Conservation (phyloP, 2,888 invertebrate genomes). For the Metalampra italica region DNA sequence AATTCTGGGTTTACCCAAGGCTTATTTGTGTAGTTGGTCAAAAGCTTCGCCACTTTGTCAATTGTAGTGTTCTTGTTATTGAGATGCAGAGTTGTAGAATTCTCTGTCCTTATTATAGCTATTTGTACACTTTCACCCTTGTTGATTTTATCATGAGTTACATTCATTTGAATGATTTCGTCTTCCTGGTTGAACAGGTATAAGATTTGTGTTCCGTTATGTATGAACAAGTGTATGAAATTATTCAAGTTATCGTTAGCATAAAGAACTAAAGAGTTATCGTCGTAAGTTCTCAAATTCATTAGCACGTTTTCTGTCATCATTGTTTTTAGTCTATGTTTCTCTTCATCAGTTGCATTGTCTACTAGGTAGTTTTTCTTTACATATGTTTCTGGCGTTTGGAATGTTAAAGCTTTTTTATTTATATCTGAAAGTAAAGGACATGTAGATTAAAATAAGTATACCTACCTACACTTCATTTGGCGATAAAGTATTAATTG, state of each 20-base stretch:
- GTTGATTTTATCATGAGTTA: conserved; percentile 85
- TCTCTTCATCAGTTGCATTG: conserved; percentile 80
- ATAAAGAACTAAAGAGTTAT: conserved; percentile 89
- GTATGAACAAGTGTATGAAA: conserved; percentile 92
- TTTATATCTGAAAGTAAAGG: conserved; percentile 88
- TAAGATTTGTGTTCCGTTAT: conserved; percentile 87
- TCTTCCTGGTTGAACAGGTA: conserved; percentile 91
- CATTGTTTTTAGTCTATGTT: conserved; percentile 83
- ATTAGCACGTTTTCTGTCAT: conserved; percentile 90
- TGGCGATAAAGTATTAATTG: too few relatives aligned
- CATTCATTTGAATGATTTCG: conserved; percentile 87
- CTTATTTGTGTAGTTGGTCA: conserved; percentile 89
- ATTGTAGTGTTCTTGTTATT: conserved; percentile 87
- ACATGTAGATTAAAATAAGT: too few relatives aligned
- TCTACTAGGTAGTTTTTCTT: conserved; percentile 89
- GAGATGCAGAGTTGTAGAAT: conserved; percentile 87
- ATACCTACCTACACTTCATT: neutral
- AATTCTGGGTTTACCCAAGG: conserved; percentile 92
- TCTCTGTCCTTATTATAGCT: conserved; percentile 86
- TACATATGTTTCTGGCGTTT: conserved; percentile 87
- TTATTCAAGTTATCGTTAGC: conserved; percentile 96
- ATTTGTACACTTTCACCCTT: conserved; percentile 92
- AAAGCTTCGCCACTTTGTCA: conserved; percentile 82
- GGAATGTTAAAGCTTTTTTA: conserved; percentile 91
- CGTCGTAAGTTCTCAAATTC: conserved; percentile 92